A percentile compares a stretch with the other conserved stretches of the same genome.
These are phyloP conservation scores for Smutsia gigantea DNA, from an alignment of 2,797 vertebrate genomes.

Conservation along the genomic window DNA sequence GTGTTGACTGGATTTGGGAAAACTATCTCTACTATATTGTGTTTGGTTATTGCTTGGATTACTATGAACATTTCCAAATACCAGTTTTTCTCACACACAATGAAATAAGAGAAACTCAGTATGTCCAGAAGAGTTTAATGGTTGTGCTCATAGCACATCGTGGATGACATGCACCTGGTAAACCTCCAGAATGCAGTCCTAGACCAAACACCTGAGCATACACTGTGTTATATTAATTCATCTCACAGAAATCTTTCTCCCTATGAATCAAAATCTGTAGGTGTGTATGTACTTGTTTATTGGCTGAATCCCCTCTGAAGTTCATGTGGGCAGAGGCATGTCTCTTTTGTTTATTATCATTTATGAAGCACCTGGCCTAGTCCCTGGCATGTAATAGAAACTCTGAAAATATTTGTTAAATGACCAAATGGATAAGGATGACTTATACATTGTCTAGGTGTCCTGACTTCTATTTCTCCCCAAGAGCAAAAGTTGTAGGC, in stretches of 20 bases:
- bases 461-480: background rate
- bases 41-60: background rate
- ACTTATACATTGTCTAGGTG: background rate
- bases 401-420: slow-evolving; percentile 29
- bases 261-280: background rate
- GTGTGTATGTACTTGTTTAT: background rate
- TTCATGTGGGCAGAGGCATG: background rate
- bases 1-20: background rate
- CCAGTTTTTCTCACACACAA: background rate
- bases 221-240: background rate
- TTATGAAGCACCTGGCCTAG: slow-evolving; percentile 19
- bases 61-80: background rate
- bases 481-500: background rate
- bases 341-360: slow-evolving; percentile 18
- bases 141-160: background rate
- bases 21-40: background rate
- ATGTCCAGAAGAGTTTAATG: background rate
- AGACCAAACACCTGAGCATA: background rate
- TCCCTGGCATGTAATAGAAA: background rate
- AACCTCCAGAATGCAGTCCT: slow-evolving; percentile 3
- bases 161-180: background rate
- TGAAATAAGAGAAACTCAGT: background rate
- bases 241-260: background rate
- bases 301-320: background rate
- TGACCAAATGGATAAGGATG: background rate